These are phyloP conservation scores for Manduca sexta DNA, from an alignment of 1,140 invertebrate genomes.

Conservation along the genomic window DNA sequence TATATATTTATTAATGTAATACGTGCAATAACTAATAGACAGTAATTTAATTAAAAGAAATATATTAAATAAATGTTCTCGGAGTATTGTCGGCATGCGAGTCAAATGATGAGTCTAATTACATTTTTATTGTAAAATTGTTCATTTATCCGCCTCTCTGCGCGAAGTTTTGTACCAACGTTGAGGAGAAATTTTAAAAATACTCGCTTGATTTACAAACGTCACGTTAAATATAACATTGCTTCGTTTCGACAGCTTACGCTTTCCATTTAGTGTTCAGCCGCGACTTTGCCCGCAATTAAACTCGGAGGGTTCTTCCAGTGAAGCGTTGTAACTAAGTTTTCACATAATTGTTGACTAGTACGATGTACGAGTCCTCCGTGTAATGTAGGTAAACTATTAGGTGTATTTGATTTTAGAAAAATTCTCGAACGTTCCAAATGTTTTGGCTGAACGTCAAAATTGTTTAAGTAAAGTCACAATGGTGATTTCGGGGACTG, in stretches of 20 bases:
- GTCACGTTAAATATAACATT: too few species aligned
- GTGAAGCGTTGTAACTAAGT: too few species aligned
- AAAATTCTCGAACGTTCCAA: constrained; percentile 42
- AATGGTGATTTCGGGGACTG: too few species aligned
- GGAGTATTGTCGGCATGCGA: constrained; percentile 33
- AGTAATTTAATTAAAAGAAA: constrained; percentile 66
- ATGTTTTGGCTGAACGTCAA: not conserved
- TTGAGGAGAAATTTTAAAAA: too few species aligned
- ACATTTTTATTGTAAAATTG: constrained; percentile 68
- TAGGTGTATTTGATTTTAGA: constrained; percentile 59
- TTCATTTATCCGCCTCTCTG: constrained; percentile 30
- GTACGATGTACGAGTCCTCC: too few species aligned
- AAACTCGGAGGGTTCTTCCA: too few species aligned
- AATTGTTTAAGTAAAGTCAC: not conserved
- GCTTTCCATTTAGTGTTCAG: too few species aligned
- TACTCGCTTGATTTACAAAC: too few species aligned
- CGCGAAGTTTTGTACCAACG: too few species aligned
- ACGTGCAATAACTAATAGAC: constrained; percentile 72
- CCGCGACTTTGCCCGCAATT: too few species aligned
- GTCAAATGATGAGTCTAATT: constrained; percentile 39
- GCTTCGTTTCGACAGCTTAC: too few species aligned
- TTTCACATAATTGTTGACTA: too few species aligned
- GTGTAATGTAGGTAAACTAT: constrained; percentile 21
- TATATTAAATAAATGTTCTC: constrained; percentile 66
- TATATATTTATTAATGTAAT: constrained; percentile 74